These are phyloP conservation scores for Tupiocoris notatus DNA, from an alignment of 2,888 invertebrate species.

Conservation along the genomic window DNA sequence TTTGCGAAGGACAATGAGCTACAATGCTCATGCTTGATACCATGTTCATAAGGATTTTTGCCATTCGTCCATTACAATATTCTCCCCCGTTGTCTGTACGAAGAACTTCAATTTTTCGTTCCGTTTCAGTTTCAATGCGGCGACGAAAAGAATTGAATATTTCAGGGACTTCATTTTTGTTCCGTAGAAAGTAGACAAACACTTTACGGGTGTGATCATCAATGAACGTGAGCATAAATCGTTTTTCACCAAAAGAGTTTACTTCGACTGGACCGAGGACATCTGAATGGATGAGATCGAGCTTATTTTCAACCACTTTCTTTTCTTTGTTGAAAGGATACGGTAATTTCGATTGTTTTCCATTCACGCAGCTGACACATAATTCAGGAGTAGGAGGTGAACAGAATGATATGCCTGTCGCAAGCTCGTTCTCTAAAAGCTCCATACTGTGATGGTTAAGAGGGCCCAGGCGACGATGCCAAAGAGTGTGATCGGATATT, in stretches of 20 bases:
- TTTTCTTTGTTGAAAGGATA: background rate
- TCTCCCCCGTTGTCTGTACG: slow-evolving; percentile 39
- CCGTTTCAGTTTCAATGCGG: slow-evolving; percentile 9
- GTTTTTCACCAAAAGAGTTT: slow-evolving; percentile 49
- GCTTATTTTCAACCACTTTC: background rate
- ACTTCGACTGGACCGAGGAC: slow-evolving; percentile 46
- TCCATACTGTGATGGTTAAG: background rate
- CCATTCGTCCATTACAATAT: slow-evolving; percentile 45
- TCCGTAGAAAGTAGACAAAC: slow-evolving; percentile 16
- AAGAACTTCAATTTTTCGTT: slow-evolving; percentile 9
- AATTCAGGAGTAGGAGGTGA: background rate
- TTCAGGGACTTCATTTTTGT: slow-evolving; percentile 11
- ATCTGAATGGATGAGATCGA: background rate
- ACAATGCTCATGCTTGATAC: slow-evolving; percentile 41
- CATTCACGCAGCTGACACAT: slow-evolving; percentile 3
- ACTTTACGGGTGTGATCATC: slow-evolving; percentile 25
- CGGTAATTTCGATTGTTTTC: slow-evolving; percentile 4
- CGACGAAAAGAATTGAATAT: slow-evolving; percentile 17
- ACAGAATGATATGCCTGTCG: background rate
- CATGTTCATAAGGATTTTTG: slow-evolving; percentile 45
- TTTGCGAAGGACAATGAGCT: slow-evolving; percentile 38
- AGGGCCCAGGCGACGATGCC: background rate
- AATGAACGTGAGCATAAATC: slow-evolving; percentile 12
- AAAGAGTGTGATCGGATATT: background rate
- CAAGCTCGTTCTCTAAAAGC: background rate